phyloP scores from a whole-genome alignment of 2,888 invertebrate species.

The Conchocele bisecta region DNA sequence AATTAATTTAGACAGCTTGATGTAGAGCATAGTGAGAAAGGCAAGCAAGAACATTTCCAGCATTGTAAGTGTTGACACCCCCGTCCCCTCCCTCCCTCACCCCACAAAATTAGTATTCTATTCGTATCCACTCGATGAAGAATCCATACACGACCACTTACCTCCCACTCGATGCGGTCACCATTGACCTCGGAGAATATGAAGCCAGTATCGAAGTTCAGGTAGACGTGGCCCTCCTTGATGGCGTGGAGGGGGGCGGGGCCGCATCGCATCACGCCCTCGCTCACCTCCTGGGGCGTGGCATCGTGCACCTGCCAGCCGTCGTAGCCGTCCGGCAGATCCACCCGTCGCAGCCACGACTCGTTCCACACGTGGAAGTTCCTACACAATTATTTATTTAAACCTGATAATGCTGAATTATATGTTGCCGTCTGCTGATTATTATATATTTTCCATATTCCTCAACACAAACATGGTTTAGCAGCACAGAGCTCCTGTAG shows the following conservation, averaged over 20 bases:
- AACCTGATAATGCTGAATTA: too few relatives aligned
- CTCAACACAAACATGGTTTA: too few relatives aligned
- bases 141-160: constrained; percentile 32
- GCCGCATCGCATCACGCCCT: constrained; percentile 79
- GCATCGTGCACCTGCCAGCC: constrained; percentile 81
- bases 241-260: constrained; percentile 77
- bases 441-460: too few relatives aligned
- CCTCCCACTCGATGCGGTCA: constrained; percentile 75
- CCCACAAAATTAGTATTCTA: too few relatives aligned
- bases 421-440: too few relatives aligned
- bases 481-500: too few relatives aligned
- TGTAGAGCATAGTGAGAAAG: too few relatives aligned
- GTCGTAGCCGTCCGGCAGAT: constrained; percentile 78
- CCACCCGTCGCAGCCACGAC: constrained; percentile 75
- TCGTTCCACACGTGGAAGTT: constrained; percentile 82
- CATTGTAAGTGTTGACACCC: too few relatives aligned
- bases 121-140: too few relatives aligned
- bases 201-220: constrained; percentile 77
- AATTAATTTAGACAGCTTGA: too few relatives aligned
- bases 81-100: too few relatives aligned
- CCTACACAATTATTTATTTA: constrained; percentile 59
- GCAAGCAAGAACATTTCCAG: too few relatives aligned
- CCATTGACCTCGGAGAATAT: constrained; percentile 80
- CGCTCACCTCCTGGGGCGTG: constrained; percentile 80
- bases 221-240: constrained; percentile 77